These are phyloP conservation scores for Oxyruncus cristatus DNA, from an alignment of 2,113 vertebrate genomes.

Conservation along the genomic window DNA sequence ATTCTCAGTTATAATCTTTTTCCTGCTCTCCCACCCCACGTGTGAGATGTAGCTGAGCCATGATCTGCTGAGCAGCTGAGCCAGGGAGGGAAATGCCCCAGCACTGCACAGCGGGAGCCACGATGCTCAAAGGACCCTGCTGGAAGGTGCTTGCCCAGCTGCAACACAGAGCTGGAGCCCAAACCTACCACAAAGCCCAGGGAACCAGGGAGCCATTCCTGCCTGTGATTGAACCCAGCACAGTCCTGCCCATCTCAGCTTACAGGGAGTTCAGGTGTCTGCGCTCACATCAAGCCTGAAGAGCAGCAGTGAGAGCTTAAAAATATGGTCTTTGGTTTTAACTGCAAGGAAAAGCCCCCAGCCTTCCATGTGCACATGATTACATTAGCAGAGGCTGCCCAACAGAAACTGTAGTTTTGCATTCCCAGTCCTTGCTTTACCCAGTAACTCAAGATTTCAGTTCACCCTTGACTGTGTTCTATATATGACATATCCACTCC, in stretches of 20 bases:
- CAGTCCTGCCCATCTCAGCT: fast-evolving
- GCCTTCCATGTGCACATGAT: not conserved
- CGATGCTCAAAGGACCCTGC: not conserved
- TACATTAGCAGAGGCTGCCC: not conserved
- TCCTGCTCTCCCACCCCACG: not conserved
- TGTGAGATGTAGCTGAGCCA: not conserved
- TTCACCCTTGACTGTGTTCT: not conserved
- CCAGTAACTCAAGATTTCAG: not conserved
- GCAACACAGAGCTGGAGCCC: not conserved
- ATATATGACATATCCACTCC: fast-evolving
- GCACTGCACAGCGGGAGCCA: not conserved
- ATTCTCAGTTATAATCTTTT: not conserved
- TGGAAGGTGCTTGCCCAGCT: not conserved
- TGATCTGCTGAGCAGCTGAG: conserved; percentile 49
- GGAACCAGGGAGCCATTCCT: not conserved
- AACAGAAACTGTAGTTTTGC: not conserved
- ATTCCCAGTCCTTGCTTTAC: not conserved
- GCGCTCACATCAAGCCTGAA: not conserved
- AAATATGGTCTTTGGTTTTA: not conserved
- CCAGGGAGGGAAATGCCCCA: not conserved
- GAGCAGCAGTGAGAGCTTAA: not conserved
- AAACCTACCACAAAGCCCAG: not conserved
- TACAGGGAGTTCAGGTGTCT: not conserved
- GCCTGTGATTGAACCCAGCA: not conserved
- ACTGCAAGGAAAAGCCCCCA: not conserved